phyloP scores from a whole-genome alignment of 2,888 invertebrate species.

The Dryomyza anilis region DNA sequence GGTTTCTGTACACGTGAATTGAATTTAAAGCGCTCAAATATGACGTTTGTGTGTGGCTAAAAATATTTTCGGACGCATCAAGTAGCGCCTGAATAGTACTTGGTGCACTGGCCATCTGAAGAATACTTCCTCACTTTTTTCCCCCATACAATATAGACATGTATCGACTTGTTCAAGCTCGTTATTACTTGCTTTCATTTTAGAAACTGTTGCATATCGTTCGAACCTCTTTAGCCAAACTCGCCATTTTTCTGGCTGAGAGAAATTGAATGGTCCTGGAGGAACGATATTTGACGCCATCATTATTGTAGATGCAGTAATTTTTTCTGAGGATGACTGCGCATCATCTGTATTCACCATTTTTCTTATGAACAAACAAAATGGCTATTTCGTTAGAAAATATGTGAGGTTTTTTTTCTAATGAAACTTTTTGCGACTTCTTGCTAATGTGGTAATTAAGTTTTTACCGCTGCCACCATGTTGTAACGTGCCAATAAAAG shows the following conservation, averaged over 20 bases:
- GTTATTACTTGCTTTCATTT: not conserved
- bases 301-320: no score
- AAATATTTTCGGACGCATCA: not conserved
- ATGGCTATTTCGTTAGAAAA: no score
- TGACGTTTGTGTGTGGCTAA: not conserved
- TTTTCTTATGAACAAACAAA: no score
- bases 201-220: not conserved
- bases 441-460: no score
- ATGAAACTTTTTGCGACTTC: no score
- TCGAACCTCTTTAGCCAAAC: not conserved
- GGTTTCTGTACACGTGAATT: not conserved
- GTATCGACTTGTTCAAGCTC: not conserved
- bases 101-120: not conserved
- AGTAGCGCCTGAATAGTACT: not conserved
- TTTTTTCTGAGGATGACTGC: no score
- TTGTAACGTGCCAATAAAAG: no score
- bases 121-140: not conserved
- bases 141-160: not conserved
- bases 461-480: no score
- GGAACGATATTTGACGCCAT: not conserved
- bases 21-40: not conserved
- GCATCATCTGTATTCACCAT: no score
- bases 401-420: no score
- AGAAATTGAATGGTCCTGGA: not conserved
- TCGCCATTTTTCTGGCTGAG: not conserved